A percentile compares a stretch with the other conserved stretches of the same genome.
Conservation (phyloP, 2,113 vertebrate species). For the Microcebus murinus region DNA sequence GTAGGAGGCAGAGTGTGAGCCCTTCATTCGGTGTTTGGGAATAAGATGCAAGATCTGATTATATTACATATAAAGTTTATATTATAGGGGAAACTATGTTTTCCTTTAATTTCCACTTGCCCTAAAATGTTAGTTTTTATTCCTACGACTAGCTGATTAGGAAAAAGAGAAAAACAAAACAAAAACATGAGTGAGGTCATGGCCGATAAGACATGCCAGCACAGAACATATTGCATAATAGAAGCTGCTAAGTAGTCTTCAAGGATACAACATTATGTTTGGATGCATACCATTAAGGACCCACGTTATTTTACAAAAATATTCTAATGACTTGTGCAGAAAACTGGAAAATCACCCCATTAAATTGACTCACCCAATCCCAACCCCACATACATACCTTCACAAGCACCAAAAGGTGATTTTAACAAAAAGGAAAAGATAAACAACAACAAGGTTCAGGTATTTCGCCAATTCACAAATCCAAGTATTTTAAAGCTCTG, state of each 20-base stretch:
- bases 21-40: background rate
- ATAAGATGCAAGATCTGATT: background rate
- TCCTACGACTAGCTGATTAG: background rate
- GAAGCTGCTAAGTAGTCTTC: background rate
- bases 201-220: constrained; percentile 36
- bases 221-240: background rate
- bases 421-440: background rate
- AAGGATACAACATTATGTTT: background rate
- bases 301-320: background rate
- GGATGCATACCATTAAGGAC: background rate
- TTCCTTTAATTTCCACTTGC: constrained; percentile 36
- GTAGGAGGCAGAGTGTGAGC: background rate
- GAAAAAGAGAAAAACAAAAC: constrained; percentile 31
- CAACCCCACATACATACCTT: background rate
- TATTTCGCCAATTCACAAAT: background rate
- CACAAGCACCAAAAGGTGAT: background rate
- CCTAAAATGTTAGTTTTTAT: background rate
- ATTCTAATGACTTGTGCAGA: background rate
- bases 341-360: background rate
- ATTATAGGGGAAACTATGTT: background rate
- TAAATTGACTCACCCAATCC: background rate
- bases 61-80: background rate
- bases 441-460: background rate
- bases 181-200: constrained; percentile 17
- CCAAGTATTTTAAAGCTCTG: background rate